Percentiles rank a stretch among this genome's conserved stretches.
Conservation (phyloP, 2,888 invertebrate genomes). For the Polyommatus iphigenia region DNA sequence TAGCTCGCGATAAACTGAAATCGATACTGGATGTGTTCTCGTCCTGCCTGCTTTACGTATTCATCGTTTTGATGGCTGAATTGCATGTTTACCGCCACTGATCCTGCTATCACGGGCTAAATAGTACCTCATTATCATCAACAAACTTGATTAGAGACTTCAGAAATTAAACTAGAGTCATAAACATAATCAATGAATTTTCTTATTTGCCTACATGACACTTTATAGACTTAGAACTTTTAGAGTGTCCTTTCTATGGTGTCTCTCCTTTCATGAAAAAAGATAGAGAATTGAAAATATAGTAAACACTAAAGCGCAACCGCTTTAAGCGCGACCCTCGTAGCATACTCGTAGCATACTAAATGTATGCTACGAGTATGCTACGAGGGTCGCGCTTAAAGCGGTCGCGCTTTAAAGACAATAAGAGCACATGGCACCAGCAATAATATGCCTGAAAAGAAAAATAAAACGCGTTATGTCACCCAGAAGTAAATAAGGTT, state of each 20-base stretch:
- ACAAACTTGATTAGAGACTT: neutral
- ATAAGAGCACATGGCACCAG: neutral
- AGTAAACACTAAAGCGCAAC: neutral
- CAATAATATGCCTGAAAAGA: neutral
- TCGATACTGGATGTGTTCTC: conserved; percentile 23
- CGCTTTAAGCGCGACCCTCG: too few species aligned
- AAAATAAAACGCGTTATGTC: neutral
- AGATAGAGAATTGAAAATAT: neutral
- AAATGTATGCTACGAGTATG: too few species aligned
- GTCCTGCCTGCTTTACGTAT: conserved; percentile 1
- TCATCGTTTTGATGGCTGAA: conserved; percentile 1
- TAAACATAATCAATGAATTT: neutral
- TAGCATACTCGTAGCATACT: too few species aligned
- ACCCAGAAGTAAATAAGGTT: neutral
- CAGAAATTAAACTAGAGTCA: neutral
- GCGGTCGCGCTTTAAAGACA: too few species aligned
- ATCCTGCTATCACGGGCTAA: neutral
- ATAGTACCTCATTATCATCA: neutral
- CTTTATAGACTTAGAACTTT: neutral
- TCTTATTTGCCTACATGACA: neutral
- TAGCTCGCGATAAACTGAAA: conserved; percentile 20
- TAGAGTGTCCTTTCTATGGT: neutral
- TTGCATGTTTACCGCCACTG: conserved; percentile 2
- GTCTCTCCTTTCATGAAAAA: neutral
- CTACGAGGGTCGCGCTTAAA: too few species aligned